These are phyloP conservation scores for Paramormyrops kingsleyae DNA, from an alignment of 2,113 vertebrate species.

Conservation along the genomic window DNA sequence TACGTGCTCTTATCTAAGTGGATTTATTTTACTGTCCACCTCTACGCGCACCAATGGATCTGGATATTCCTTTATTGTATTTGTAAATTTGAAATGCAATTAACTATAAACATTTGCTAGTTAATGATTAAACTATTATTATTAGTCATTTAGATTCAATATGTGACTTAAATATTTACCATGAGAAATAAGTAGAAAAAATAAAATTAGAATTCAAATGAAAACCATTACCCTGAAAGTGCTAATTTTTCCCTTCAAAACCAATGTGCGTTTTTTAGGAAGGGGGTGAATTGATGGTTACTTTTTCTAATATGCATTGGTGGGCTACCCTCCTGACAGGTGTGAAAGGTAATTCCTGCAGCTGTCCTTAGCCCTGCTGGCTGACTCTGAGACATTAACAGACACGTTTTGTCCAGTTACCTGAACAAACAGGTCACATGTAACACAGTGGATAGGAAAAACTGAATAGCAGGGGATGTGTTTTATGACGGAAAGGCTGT, in stretches of 20 bases:
- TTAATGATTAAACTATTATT: constrained; percentile 9
- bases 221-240: neutral
- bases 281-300: neutral
- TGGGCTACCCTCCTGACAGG: neutral
- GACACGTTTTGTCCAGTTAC: neutral
- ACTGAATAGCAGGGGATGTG: neutral
- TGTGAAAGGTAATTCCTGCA: neutral
- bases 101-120: neutral
- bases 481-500: neutral
- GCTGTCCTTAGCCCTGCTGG: neutral
- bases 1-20: neutral
- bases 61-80: neutral
- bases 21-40: neutral
- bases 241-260: neutral
- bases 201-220: neutral
- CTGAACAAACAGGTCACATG: neutral
- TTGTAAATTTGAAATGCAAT: neutral
- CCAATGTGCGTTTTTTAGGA: neutral
- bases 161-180: neutral
- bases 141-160: neutral
- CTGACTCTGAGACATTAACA: neutral
- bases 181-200: neutral
- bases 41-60: neutral
- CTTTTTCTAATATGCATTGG: neutral
- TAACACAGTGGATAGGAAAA: neutral